Evolutionary conservation across 2,113 vertebrate genomes (phyloP).

Genomic region (Lophochroa leadbeateri): DNA sequence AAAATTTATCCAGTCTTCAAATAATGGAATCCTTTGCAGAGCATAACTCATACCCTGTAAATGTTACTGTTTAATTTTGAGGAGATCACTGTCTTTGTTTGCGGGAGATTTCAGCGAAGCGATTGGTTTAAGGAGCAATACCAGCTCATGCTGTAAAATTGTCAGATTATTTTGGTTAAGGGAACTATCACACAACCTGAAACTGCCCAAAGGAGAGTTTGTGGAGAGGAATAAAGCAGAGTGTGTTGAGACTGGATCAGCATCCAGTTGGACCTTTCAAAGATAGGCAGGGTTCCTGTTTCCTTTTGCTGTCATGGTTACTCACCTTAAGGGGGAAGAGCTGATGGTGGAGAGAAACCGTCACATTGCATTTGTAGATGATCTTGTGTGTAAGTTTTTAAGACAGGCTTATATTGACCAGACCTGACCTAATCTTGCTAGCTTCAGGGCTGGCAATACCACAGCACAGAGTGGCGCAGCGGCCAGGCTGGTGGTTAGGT

Average conservation of each 20-base stretch:
- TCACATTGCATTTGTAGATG: not conserved
- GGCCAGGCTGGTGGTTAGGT: not conserved
- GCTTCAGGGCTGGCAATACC: not conserved
- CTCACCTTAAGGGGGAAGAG: not conserved
- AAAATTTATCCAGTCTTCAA: not conserved
- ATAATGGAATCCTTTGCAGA: not conserved
- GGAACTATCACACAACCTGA: not conserved
- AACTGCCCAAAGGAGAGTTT: not conserved
- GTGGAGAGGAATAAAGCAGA: not conserved
- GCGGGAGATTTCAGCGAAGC: not conserved
- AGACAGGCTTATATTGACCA: not conserved
- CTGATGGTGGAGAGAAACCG: not conserved
- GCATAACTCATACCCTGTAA: not conserved
- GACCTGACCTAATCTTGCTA: not conserved
- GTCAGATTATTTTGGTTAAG: not conserved
- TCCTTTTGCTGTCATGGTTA: not conserved
- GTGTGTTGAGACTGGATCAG: not conserved
- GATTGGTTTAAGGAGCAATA: not conserved
- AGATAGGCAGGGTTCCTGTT: not conserved
- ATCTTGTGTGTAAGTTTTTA: not conserved
- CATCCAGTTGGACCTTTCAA: not conserved
- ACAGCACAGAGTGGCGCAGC: accelerated
- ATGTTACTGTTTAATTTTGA: not conserved
- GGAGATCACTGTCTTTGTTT: not conserved
- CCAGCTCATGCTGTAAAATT: not conserved